These are phyloP conservation scores for Erpetoichthys calabaricus DNA, from an alignment of 2,797 vertebrate genomes.

Conservation along the genomic window DNA sequence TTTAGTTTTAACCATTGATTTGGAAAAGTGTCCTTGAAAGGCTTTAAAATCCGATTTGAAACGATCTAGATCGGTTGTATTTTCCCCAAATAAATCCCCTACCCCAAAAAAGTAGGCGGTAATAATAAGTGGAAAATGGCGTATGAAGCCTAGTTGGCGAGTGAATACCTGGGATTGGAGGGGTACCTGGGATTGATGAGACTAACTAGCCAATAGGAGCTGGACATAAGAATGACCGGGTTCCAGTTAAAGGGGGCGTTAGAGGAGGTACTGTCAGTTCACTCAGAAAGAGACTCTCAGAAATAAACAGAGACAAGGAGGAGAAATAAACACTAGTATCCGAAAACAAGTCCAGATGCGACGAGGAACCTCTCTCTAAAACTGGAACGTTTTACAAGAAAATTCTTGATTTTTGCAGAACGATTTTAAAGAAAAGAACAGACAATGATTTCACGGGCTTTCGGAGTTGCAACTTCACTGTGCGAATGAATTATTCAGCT, in stretches of 20 bases:
- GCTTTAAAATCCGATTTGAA: constrained; percentile 5
- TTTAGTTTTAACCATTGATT: too few species aligned
- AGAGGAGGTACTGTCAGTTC: constrained; percentile 62
- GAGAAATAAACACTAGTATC: constrained; percentile 46
- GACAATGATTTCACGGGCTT: constrained; percentile 37
- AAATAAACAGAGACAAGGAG: constrained; percentile 45
- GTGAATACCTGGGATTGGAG: constrained; percentile 47
- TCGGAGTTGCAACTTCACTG: constrained; percentile 39
- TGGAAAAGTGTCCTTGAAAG: neutral
- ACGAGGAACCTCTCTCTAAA: constrained; percentile 30
- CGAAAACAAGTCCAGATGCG: constrained; percentile 47
- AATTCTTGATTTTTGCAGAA: constrained; percentile 31
- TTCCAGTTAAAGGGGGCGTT: constrained; percentile 76
- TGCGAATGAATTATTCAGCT: constrained; percentile 21
- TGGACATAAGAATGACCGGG: constrained; percentile 51
- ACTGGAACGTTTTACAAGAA: constrained; percentile 45
- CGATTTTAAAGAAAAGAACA: constrained; percentile 27
- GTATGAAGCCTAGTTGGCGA: constrained; percentile 55
- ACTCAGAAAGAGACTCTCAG: constrained; percentile 62
- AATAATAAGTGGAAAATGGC: constrained; percentile 61
- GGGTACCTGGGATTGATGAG: constrained; percentile 68
- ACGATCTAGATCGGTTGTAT: constrained; percentile 10
- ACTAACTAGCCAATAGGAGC: constrained; percentile 60
- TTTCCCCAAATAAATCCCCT: constrained; percentile 28
- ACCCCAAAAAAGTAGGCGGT: constrained; percentile 59